Percentiles rank a stretch among this genome's conserved stretches.
These are phyloP conservation scores for Blastobasis lacticolella DNA, from an alignment of 2,888 invertebrate genomes.

Conservation along the genomic window DNA sequence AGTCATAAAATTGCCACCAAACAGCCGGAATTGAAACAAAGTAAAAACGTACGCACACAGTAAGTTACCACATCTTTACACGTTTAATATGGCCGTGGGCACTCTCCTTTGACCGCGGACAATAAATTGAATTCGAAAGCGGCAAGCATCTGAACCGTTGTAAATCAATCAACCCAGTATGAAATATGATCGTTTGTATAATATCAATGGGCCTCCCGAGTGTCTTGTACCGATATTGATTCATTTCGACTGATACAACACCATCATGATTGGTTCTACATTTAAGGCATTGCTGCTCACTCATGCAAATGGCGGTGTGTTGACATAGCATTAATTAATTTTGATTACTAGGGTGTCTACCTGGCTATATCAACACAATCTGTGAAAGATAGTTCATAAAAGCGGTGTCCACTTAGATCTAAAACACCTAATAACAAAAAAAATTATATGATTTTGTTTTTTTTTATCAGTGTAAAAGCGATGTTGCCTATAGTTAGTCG, in stretches of 20 bases:
- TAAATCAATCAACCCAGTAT: conserved; percentile 56
- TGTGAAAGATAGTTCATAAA: no score
- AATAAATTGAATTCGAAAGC: conserved; percentile 60
- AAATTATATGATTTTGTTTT: no score
- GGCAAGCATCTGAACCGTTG: conserved; percentile 39
- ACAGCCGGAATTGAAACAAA: no score
- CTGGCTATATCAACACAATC: no score
- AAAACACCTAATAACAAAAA: no score
- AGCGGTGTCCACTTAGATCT: no score
- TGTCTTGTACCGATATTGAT: conserved; percentile 33
- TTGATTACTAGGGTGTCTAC: no score
- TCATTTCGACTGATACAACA: conserved; percentile 33
- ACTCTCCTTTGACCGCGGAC: conserved; percentile 39
- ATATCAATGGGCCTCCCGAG: conserved; percentile 34
- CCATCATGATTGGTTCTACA: conserved; percentile 17
- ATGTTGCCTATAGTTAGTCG: no score
- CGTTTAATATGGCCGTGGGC: conserved; percentile 18
- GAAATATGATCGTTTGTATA: conserved; percentile 54
- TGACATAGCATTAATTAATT: no score
- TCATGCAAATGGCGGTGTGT: not conserved
- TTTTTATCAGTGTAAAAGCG: no score
- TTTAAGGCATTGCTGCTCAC: conserved; percentile 10
- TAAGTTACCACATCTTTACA: conserved; percentile 22
- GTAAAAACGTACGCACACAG: no score
- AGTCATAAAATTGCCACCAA: no score